Base-by-base conservation (phyloP, 2,888 invertebrate genomes). In the Lasiommata megera region DNA sequence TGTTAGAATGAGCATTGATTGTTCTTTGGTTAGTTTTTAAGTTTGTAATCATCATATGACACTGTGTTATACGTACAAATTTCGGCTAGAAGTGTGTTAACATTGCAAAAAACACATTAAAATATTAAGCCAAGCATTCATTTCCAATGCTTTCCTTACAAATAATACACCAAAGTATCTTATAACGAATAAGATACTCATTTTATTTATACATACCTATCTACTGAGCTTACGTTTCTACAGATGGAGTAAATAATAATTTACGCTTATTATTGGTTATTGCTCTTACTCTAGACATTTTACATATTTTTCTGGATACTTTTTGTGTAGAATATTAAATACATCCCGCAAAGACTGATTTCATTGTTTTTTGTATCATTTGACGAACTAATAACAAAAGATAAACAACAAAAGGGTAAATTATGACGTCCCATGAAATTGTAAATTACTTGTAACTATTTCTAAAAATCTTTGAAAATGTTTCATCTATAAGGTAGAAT, bases 281-380 rank as follows among this genome's bases (percentile, higher is more conserved):
- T 34, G 3, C 11, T 34, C 11, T 34, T 34, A 34, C 9, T 34
- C 34, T 34, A 9, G 23, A 23, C 23, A 5, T 23, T 23, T 23
- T 34, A 11, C 1, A 34, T 34, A 34, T 11, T 34, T 34, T 34
- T 34, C 34, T 34, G 5, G 18, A 34, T 18, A 1, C 11, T 28
- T 38, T 50, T 12, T 16, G 0, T 8, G 12, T 11, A 28, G 9
- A 6, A 6, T 29, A 11, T 44, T 12, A 8, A 37, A 36, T 7
- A 36, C 37, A 56, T 55, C 48, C 48, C 56, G 37, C 55, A 44
- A 64, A 64, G 63, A 64, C 64, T 64, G 64, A 64, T 62, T 64
- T 64, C 29, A 54, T 63, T 62, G 44, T 59, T 50, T n/a, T 62
- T 55, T 28, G 1, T 40, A 44, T 29, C n/a, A 6, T 55, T 46